Conservation (phyloP, 1,140 invertebrate species). For the Apocrypta bakeri region DNA sequence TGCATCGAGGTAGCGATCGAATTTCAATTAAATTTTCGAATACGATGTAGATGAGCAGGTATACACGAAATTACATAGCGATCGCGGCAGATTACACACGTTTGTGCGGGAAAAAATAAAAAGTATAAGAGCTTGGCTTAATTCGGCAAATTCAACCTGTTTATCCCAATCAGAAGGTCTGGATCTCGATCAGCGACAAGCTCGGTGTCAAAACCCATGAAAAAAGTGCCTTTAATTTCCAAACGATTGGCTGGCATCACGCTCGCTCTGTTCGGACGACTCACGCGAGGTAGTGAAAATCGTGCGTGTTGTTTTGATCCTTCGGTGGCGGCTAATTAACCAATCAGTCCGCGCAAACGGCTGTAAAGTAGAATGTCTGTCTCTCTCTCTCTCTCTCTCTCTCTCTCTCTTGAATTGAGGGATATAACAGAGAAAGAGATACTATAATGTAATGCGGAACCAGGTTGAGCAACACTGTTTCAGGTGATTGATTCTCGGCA, state of each 20-base stretch:
- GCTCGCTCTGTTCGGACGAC: not conserved
- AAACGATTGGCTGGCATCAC: conserved; percentile 27
- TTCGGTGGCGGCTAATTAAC: conserved; percentile 57
- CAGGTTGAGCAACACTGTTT: conserved; percentile 64
- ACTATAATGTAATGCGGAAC: not conserved
- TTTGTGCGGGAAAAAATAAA: not conserved
- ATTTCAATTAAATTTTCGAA: conserved; percentile 4
- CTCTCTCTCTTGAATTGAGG: not conserved
- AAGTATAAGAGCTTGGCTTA: not conserved
- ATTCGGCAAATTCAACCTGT: conserved; percentile 13
- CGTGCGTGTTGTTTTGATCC: conserved; percentile 33
- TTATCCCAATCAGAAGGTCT: not conserved
- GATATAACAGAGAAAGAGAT: not conserved
- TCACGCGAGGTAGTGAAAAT: conserved; percentile 23
- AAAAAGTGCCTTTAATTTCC: conserved; percentile 35
- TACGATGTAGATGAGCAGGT: not conserved
- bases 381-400: too few species aligned
- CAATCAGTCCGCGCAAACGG: conserved; percentile 53
- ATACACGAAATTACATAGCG: not conserved
- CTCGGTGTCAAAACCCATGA: conserved; percentile 6
- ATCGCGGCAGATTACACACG: not conserved
- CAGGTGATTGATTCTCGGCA: conserved; percentile 69
- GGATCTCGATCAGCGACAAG: not conserved
- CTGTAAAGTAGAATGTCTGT: not conserved
- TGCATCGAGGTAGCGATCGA: not conserved